Percentiles rank a stretch among this genome's conserved stretches.
Evolutionary conservation across 1,140 invertebrate genomes (phyloP).

Genomic region (Apis florea): DNA sequence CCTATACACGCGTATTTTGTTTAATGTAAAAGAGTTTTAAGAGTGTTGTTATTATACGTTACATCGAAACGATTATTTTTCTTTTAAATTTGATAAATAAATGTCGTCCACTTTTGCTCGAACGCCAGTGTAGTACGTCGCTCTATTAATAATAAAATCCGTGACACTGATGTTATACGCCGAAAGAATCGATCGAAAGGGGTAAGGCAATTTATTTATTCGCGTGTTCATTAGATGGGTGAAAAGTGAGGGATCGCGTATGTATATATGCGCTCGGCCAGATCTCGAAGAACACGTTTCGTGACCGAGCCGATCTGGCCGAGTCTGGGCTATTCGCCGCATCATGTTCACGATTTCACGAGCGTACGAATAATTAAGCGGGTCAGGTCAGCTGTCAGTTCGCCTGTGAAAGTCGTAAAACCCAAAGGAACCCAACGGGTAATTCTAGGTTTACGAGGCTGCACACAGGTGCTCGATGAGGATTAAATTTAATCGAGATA

Average conservation of each 20-base stretch:
- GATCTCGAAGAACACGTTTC: constrained; percentile 18
- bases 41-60: too few species aligned
- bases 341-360: constrained; percentile 19
- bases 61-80: too few species aligned
- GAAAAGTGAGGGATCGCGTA: neutral
- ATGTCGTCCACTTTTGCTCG: too few species aligned
- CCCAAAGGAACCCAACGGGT: constrained; percentile 31
- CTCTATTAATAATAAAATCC: neutral
- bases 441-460: constrained; percentile 49
- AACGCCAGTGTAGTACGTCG: too few species aligned
- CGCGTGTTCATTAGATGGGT: neutral
- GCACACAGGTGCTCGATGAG: constrained; percentile 42
- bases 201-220: neutral
- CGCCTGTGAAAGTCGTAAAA: constrained; percentile 44
- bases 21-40: too few species aligned
- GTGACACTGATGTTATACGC: neutral
- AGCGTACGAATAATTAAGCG: constrained; percentile 53
- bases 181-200: neutral
- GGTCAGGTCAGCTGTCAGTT: constrained; percentile 31
- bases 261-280: neutral
- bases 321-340: constrained; percentile 25
- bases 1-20: too few species aligned
- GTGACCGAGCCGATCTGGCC: constrained; percentile 3
- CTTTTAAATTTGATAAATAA: too few species aligned
- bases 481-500: constrained; percentile 37